Base-by-base conservation (phyloP, 2,113 vertebrate genomes). In the Nycticebus coucang region DNA sequence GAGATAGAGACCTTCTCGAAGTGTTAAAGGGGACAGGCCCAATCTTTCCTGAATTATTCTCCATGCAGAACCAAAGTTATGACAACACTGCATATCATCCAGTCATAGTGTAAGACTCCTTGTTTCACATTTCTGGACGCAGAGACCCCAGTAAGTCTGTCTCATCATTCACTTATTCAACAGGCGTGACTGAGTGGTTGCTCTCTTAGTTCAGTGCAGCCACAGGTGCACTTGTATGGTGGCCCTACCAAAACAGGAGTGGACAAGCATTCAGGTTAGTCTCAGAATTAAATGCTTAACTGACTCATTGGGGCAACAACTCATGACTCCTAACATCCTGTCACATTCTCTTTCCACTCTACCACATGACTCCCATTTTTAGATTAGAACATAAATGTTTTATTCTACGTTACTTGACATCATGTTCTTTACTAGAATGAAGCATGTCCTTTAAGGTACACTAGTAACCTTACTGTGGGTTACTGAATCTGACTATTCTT, bases 381-480 rank as follows among this genome's bases (percentile, higher is more conserved):
- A 41, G 18, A 72, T 82, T 85, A 45, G 37, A 74, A 62, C 24
- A 35, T 15, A 4, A 71, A 71, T 79, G 7, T 66, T 83, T 3
- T 88, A 71, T 82, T 68, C 21, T 62, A 4, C 87, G 41, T 83
- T n/a, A 77, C 19, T 71, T 83, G 62, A 96, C 87, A 72, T 85
- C 37, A 79, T 60, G 4, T 78, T 50, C 11, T 94, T 86, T 77
- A 41, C 45, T 75, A 94, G n/a, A 90, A 84, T 81, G 88, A 77
- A 79, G n/a, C 19, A 85, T 82, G 13, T 55, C 10, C 19, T 78
- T 89, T 75, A 84, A 78, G 22, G 21, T 17, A 0, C 15, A 57
- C 72, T 82, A 71, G 5, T 85, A 71, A 45, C 10, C 1, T 92
- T 86, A 62, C 0, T 35, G 14, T 71, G 37, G 2, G 83, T 87